Evolutionary conservation across 37 sponge, comb jelly and placozoan genomes (phyloP).

Genomic region (Sycon ciliatum): DNA sequence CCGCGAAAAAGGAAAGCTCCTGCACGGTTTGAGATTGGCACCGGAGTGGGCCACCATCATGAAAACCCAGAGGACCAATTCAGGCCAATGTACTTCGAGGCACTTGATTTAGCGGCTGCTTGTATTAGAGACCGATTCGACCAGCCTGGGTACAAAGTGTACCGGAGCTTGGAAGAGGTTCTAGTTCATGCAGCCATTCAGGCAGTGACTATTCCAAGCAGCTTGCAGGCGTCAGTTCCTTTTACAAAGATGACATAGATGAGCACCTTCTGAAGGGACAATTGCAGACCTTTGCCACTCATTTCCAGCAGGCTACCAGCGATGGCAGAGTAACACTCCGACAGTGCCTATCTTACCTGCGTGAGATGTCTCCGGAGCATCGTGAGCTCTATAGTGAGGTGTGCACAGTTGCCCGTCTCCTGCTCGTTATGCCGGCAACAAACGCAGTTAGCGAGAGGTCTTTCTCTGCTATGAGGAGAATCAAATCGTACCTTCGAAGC

Average conservation of each 20-base stretch:
- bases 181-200: neutral
- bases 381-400: neutral
- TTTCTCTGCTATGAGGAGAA: neutral
- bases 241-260: neutral
- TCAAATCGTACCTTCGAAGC: neutral
- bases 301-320: neutral
- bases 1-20: neutral
- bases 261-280: neutral
- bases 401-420: neutral
- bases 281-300: neutral
- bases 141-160: neutral
- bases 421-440: neutral
- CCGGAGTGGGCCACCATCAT: neutral
- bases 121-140: neutral
- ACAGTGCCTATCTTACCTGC: neutral
- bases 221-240: neutral
- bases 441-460: neutral
- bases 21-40: neutral
- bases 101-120: neutral
- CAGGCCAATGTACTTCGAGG: neutral
- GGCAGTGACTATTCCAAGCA: neutral
- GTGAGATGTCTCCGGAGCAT: neutral
- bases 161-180: neutral
- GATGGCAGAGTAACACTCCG: neutral
- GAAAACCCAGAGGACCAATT: neutral